Percentiles rank a stretch among this genome's conserved stretches.
These are phyloP conservation scores for Synanthedon myopaeformis DNA, from an alignment of 2,888 invertebrate genomes.

Conservation along the genomic window DNA sequence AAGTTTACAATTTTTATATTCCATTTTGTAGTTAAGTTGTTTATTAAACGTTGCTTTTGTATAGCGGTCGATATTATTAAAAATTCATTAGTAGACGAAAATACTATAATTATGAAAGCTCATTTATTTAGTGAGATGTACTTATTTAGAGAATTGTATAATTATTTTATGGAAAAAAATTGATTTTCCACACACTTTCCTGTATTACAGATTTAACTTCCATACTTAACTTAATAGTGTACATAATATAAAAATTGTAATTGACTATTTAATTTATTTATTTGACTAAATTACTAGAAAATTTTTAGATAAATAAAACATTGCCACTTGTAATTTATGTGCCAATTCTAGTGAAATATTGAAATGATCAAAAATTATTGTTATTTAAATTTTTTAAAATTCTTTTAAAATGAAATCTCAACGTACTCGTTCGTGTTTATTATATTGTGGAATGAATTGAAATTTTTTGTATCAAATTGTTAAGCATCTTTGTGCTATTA, in stretches of 20 bases:
- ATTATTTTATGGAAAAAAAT: constrained; percentile 21
- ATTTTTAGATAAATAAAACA: background rate
- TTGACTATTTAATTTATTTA: background rate
- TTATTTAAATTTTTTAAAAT: constrained; percentile 25
- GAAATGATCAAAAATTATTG: constrained; percentile 16
- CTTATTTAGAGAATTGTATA: constrained; percentile 26
- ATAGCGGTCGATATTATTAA: constrained; percentile 2
- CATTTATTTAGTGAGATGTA: constrained; percentile 46
- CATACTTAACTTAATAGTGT: background rate
- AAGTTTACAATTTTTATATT: constrained; percentile 48
- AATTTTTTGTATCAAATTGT: constrained; percentile 14
- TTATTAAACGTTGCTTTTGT: constrained; percentile 23
- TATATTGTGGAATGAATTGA: constrained; percentile 26
- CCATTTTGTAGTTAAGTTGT: constrained; percentile 30
- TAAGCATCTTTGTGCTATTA: constrained; percentile 28
- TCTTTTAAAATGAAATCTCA: constrained; percentile 18
- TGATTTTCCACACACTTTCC: constrained; percentile 15
- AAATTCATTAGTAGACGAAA: background rate
- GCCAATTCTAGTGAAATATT: constrained; percentile 50
- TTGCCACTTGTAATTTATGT: constrained; percentile 25
- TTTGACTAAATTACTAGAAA: background rate
- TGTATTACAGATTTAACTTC: background rate
- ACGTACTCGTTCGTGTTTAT: constrained; percentile 14
- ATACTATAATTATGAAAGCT: constrained; percentile 15
- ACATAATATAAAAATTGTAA: background rate